These are phyloP conservation scores for Platorchestia sp. DNA, from an alignment of 1,140 invertebrate species.

Conservation along the genomic window DNA sequence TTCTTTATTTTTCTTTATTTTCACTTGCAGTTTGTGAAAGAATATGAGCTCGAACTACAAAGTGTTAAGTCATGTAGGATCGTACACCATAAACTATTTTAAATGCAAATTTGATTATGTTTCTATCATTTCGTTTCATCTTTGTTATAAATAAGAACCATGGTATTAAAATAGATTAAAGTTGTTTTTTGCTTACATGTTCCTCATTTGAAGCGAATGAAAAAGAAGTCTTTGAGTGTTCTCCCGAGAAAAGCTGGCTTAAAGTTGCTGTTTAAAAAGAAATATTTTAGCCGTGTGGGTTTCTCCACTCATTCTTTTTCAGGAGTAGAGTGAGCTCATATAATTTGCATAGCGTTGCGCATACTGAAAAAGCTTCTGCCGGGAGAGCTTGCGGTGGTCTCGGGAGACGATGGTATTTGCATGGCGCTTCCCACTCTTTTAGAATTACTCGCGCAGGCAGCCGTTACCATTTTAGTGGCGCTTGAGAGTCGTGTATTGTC, in stretches of 20 bases:
- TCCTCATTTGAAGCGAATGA: neutral
- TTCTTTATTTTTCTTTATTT: neutral
- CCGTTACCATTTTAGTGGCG: neutral
- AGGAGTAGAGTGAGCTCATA: neutral
- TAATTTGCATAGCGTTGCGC: constrained; percentile 38
- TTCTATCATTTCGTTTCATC: neutral
- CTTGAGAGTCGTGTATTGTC: neutral
- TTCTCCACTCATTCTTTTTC: neutral
- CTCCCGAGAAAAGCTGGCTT: neutral
- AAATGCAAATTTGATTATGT: neutral
- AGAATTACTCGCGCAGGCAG: neutral
- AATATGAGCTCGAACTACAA: neutral
- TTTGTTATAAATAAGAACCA: neutral
- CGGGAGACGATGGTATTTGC: neutral
- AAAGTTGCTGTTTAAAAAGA: neutral
- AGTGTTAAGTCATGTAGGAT: neutral
- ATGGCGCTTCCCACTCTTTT: neutral
- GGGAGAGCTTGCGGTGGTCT: neutral
- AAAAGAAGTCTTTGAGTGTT: neutral
- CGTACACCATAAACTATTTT: neutral
- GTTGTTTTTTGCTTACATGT: neutral
- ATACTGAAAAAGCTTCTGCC: constrained; percentile 17
- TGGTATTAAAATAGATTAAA: neutral
- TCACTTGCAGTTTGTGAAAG: neutral
- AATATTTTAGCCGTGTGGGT: neutral